These are phyloP conservation scores for Zaprionus davidi DNA, from an alignment of 1,140 invertebrate species.

Conservation along the genomic window DNA sequence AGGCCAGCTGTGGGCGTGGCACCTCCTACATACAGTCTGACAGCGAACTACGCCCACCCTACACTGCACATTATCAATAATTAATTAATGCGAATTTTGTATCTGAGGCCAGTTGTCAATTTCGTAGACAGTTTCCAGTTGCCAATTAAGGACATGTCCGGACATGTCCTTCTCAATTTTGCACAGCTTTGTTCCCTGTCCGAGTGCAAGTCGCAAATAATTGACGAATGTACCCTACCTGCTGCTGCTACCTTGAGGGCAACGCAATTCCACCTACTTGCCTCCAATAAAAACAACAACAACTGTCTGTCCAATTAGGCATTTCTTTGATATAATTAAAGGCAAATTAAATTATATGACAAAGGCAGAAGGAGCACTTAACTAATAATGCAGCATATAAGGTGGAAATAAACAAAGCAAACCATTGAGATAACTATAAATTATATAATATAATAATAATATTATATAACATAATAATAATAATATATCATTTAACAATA, in stretches of 20 bases:
- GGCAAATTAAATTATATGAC: too few species aligned
- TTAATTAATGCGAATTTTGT: slow-evolving; percentile 32
- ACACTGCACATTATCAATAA: slow-evolving; percentile 43
- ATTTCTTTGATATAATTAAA: background rate
- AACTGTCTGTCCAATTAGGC: background rate
- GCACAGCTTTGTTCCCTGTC: background rate
- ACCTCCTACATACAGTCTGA: background rate
- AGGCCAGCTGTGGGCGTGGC: slow-evolving; percentile 21
- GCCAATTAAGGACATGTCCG: slow-evolving; percentile 27
- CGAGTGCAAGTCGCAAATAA: slow-evolving; percentile 5
- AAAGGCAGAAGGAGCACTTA: background rate
- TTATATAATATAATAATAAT: too few species aligned
- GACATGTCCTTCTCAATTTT: slow-evolving; percentile 11
- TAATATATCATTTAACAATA: too few species aligned
- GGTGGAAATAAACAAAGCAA: background rate
- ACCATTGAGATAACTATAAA: too few species aligned
- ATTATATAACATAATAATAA: too few species aligned
- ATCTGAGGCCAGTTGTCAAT: slow-evolving; percentile 29
- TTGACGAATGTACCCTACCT: background rate
- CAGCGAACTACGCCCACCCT: background rate
- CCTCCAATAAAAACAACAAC: background rate
- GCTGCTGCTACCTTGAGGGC: background rate
- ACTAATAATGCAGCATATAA: background rate
- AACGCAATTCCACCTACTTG: background rate
- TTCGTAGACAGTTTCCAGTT: slow-evolving; percentile 3